Evolutionary conservation across 1,140 invertebrate genomes (phyloP).

Genomic region (Zophobas morio): DNA sequence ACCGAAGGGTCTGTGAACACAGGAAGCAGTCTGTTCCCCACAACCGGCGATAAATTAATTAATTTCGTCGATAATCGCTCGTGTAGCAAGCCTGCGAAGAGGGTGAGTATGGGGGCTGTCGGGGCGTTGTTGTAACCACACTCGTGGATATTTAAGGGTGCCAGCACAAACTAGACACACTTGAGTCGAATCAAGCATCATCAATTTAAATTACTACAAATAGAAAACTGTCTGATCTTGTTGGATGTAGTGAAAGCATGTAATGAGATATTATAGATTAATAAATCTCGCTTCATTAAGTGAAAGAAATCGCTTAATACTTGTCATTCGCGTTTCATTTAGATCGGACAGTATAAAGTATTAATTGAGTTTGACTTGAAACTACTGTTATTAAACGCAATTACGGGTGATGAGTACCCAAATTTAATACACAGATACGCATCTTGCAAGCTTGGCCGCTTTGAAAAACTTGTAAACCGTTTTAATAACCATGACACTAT

Average conservation of each 20-base stretch:
- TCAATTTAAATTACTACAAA: background rate
- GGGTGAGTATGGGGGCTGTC: constrained; percentile 30
- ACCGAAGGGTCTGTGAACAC: constrained; percentile 27
- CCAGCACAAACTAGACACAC: no score
- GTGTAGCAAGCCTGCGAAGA: constrained; percentile 47
- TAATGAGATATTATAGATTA: background rate
- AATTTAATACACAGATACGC: background rate
- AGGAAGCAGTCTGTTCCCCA: constrained; percentile 30
- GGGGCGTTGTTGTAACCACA: no score
- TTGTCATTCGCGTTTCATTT: background rate
- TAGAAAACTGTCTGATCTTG: constrained; percentile 17
- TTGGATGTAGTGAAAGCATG: background rate
- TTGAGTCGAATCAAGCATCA: background rate
- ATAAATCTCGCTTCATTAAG: background rate
- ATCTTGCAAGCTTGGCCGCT: background rate
- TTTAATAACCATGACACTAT: background rate
- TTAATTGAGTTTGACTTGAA: background rate
- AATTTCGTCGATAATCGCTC: constrained; percentile 52
- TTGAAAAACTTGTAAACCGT: background rate
- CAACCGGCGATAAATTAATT: constrained; percentile 45
- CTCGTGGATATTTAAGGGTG: no score
- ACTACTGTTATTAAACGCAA: background rate
- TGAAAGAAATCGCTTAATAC: background rate
- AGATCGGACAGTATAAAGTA: background rate
- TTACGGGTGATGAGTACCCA: background rate